Base-by-base conservation (phyloP, 2,113 vertebrate genomes). In the Apus apus region DNA sequence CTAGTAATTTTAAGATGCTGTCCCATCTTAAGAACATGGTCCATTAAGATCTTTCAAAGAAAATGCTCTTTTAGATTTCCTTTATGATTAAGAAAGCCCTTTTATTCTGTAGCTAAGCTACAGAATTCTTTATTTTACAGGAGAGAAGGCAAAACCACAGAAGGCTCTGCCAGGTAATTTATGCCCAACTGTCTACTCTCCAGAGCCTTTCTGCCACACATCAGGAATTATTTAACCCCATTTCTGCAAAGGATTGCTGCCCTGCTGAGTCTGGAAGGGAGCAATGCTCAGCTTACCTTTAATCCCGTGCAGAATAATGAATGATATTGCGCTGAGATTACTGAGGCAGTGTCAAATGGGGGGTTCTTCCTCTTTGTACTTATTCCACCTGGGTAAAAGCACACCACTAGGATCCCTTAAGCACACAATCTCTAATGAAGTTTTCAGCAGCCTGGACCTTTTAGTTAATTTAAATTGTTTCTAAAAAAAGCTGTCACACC, bases 271-370 rank as follows among this genome's bases (percentile, higher is more conserved):
- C 83, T 77, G 65, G 88, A 75, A 93, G 72, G 75, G 68, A 90
- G 64, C 43, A 77, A 18, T 13, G 48, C 29, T 71, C 83, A 92
- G 22, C 1, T 93, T 95, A 93, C 93, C 88, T 95, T 95, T 88
- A 95, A 96, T 97, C 92, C 92, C 66, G 85, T 25, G 57, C 68
- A 46, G 76, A 96, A 89, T 89, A 95, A 93, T 84, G 80, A 72
- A 74, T 13, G 68, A 78, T 68, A 50, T 2, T 61, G 79, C 81
- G 94, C 90, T 60, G 90, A 86, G 93, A 94, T 76, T 79, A 93
- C 54, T 5, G 1, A 89, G 66, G 25, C 73, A 21, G 72, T 67
- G 85, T 83, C 83, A 95, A 71, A 89, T 0, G 2, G 50, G 75
- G 74, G 45, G n/a, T 85, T 85, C 76, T 86, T 93, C 88, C 36